These are phyloP conservation scores for Elysia chlorotica DNA, from an alignment of 1,140 invertebrate species.

Conservation along the genomic window DNA sequence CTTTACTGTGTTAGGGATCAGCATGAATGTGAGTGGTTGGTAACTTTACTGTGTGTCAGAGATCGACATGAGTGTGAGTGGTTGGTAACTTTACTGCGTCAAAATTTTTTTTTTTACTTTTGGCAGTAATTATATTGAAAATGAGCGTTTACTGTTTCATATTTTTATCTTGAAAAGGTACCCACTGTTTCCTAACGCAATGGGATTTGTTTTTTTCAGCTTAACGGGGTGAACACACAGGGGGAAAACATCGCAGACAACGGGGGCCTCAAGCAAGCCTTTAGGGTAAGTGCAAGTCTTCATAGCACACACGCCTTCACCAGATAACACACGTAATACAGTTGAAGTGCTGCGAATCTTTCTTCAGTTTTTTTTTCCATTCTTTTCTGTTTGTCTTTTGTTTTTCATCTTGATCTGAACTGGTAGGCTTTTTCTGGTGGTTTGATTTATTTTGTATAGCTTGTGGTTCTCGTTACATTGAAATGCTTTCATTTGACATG, in stretches of 20 bases:
- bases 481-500: too few species aligned
- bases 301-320: background rate
- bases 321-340: background rate
- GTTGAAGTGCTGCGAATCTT: background rate
- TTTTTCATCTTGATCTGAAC: background rate
- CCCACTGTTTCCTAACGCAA: background rate
- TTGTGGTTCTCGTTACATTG: too few species aligned
- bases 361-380: background rate
- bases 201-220: constrained; percentile 58
- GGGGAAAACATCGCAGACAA: constrained; percentile 76
- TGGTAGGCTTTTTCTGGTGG: too few species aligned
- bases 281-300: constrained; percentile 61
- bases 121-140: background rate
- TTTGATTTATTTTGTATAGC: too few species aligned
- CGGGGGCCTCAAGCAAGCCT: constrained; percentile 70
- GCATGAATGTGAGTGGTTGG: background rate
- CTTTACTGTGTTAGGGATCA: background rate
- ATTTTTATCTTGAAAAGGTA: background rate
- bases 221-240: constrained; percentile 72
- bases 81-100: background rate
- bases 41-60: background rate
- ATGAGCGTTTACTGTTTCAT: background rate
- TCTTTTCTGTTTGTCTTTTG: background rate
- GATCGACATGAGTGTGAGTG: background rate
- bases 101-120: background rate